Percentiles rank a stretch among this genome's conserved stretches.
Conservation (phyloP, 2,888 invertebrate species). For the Lissonota sp. region DNA sequence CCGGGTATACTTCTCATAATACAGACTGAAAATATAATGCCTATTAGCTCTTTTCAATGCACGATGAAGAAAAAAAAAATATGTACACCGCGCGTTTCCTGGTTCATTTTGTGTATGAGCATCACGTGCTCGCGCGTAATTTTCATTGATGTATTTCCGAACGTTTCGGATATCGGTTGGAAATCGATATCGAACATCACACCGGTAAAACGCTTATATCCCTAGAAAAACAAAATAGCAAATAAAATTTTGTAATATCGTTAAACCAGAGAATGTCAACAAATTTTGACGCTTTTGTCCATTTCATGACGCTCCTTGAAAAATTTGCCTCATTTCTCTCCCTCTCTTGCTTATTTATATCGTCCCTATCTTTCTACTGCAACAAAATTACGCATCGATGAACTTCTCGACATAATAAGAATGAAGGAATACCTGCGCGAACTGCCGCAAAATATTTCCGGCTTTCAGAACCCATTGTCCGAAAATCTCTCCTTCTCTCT, state of each 20-base stretch:
- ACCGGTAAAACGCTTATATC: slow-evolving; percentile 12
- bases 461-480: slow-evolving; percentile 77
- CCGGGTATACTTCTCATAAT: slow-evolving; percentile 70
- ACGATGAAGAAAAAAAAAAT: slow-evolving; percentile 32
- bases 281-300: too few species aligned
- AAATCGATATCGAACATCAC: slow-evolving; percentile 41
- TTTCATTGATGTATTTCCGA: slow-evolving; percentile 28
- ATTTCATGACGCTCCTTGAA: not conserved
- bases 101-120: slow-evolving; percentile 6
- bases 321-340: slow-evolving; percentile 12
- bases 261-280: not conserved
- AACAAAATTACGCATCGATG: slow-evolving; percentile 18
- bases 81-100: slow-evolving; percentile 22
- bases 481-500: slow-evolving; percentile 37
- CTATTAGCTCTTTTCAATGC: slow-evolving; percentile 77
- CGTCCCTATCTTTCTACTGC: not conserved
- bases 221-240: not conserved
- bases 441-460: slow-evolving; percentile 71
- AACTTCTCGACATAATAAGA: slow-evolving; percentile 23
- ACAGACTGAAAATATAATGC: slow-evolving; percentile 76
- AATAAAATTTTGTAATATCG: slow-evolving; percentile 12
- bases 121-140: not conserved
- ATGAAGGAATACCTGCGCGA: slow-evolving; percentile 36
- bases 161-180: slow-evolving; percentile 24
- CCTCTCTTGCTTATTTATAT: too few species aligned